Conservation (phyloP, 2,113 vertebrate species). For the Muntiacus reevesi region DNA sequence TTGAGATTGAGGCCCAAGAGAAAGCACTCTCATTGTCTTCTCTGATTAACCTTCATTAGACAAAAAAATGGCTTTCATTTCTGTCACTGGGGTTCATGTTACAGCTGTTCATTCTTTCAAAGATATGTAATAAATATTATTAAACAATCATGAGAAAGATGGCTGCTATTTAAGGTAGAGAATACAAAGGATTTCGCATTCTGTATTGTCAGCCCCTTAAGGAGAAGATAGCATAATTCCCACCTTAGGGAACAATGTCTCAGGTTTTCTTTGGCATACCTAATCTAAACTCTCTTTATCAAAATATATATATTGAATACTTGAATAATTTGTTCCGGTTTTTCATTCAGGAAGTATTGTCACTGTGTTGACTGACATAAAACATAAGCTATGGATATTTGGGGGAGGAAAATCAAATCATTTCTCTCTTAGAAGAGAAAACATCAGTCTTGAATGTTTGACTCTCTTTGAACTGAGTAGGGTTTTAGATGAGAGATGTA, state of each 20-base stretch:
- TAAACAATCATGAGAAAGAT: not conserved
- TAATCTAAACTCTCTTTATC: not conserved
- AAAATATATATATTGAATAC: not conserved
- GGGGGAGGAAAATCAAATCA: not conserved
- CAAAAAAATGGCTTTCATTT: not conserved
- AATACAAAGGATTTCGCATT: not conserved
- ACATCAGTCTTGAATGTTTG: not conserved
- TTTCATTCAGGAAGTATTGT: not conserved
- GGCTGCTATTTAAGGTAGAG: not conserved
- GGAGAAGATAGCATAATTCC: not conserved
- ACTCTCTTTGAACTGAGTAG: not conserved
- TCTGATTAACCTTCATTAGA: not conserved
- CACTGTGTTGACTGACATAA: not conserved
- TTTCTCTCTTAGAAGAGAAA: not conserved
- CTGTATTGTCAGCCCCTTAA: not conserved
- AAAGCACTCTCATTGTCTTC: not conserved
- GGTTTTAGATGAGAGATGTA: not conserved
- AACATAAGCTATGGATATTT: not conserved
- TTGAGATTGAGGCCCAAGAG: not conserved
- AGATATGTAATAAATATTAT: not conserved
- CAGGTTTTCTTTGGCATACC: not conserved
- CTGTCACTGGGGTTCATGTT: not conserved
- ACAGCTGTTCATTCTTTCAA: not conserved
- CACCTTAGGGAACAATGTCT: not conserved
- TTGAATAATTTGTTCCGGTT: not conserved